Percentiles rank a stretch among this genome's conserved stretches.
Evolutionary conservation across 2,797 vertebrate genomes (phyloP).

Genomic region (Poliocrania exsul): DNA sequence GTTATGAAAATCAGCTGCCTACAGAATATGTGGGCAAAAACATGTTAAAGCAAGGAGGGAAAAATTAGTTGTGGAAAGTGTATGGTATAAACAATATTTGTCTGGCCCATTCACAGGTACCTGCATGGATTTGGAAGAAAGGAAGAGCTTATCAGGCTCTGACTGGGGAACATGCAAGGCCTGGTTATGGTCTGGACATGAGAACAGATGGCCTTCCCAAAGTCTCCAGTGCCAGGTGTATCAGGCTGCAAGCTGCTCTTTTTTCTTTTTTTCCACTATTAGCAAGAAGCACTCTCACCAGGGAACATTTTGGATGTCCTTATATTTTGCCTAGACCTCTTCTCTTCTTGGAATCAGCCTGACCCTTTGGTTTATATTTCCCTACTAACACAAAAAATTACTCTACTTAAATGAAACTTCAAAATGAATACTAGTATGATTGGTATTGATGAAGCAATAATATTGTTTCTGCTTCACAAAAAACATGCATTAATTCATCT

Average conservation of each 20-base stretch:
- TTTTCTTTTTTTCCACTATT: neutral
- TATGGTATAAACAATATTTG: neutral
- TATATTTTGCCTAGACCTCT: neutral
- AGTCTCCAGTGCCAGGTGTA: neutral
- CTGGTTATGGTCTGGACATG: neutral
- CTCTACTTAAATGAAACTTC: neutral
- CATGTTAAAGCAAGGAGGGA: neutral
- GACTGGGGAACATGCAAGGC: neutral
- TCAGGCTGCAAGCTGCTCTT: neutral
- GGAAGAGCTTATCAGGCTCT: neutral
- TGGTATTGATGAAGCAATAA: slow-evolving; percentile 39
- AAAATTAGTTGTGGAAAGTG: neutral
- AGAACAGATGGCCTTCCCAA: neutral
- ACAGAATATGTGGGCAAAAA: neutral
- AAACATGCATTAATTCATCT: neutral
- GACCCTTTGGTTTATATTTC: neutral
- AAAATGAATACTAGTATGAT: slow-evolving; percentile 9
- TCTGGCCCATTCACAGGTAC: neutral
- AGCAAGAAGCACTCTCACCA: neutral
- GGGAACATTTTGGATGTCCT: neutral
- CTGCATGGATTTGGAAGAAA: neutral
- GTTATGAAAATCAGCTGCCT: neutral
- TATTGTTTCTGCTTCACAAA: slow-evolving; percentile 44
- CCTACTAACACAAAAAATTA: neutral
- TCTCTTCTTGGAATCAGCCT: neutral